Percentiles rank a stretch among this genome's conserved stretches.
phyloP scores from a whole-genome alignment of 2,113 vertebrate genomes.

The Callaeas wilsoni region DNA sequence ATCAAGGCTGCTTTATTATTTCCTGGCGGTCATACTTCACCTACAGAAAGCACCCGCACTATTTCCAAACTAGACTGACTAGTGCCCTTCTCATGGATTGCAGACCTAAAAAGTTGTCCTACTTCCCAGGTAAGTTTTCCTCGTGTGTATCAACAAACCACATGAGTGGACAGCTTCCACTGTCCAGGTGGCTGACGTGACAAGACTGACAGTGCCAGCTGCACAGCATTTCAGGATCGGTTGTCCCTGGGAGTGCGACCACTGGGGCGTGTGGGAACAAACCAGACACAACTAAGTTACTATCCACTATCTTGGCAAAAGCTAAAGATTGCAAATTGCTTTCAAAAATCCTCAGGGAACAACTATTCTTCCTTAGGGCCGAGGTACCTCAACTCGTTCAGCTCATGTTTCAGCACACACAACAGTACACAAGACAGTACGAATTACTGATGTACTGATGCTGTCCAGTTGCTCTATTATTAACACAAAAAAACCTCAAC shows the following conservation, averaged over 20 bases:
- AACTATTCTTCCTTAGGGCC: background rate
- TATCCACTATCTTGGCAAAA: background rate
- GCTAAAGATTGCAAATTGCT: background rate
- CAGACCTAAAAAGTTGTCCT: background rate
- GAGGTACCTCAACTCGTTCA: background rate
- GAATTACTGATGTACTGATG: background rate
- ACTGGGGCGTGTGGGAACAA: background rate
- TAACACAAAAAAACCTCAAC: background rate
- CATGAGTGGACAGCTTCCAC: background rate
- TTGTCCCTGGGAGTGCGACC: fast-evolving
- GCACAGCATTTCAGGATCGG: background rate
- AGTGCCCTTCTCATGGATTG: background rate
- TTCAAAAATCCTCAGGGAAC: background rate
- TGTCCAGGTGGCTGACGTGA: background rate
- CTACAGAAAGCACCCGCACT: background rate
- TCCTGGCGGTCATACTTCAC: background rate
- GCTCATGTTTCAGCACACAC: background rate
- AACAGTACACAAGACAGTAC: fast-evolving
- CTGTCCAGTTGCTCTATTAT: background rate
- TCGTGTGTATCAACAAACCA: background rate
- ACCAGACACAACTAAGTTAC: background rate
- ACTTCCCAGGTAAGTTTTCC: background rate
- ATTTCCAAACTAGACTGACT: background rate
- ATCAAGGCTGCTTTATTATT: background rate
- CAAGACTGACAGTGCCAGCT: background rate